phyloP scores from a whole-genome alignment of 2,888 invertebrate species.

The Drosophila crucigera region DNA sequence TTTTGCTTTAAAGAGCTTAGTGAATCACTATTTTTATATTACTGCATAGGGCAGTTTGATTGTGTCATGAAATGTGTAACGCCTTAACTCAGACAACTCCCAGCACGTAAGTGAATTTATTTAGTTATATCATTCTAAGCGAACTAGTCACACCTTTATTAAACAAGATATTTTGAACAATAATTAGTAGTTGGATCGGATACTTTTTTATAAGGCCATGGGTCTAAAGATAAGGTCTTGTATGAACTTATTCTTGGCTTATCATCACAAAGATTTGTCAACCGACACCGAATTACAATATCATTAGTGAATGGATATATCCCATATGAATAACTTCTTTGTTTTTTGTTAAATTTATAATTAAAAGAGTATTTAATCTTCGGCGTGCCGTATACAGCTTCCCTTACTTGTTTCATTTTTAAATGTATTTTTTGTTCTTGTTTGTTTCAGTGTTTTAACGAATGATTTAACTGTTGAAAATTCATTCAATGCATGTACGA shows the following conservation, averaged over 20 bases:
- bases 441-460: constrained; percentile 27
- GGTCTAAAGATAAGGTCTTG: background rate
- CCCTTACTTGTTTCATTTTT: background rate
- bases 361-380: background rate
- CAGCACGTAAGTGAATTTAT: background rate
- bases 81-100: background rate
- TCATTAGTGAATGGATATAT: background rate
- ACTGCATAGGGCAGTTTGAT: background rate
- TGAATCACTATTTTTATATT: constrained; percentile 16
- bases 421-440: background rate
- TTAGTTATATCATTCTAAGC: background rate
- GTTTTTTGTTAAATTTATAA: background rate
- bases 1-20: constrained; percentile 14
- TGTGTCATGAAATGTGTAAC: background rate
- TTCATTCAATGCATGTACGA: constrained; percentile 51
- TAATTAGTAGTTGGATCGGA: background rate
- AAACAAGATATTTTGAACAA: background rate
- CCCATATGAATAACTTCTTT: background rate
- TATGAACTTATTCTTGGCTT: background rate
- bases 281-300: background rate
- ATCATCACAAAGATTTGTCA: background rate
- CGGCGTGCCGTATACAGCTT: too few relatives aligned
- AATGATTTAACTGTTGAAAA: constrained; percentile 55
- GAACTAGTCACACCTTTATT: background rate
- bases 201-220: background rate